These are phyloP conservation scores for Maconellicoccus hirsutus DNA, from an alignment of 1,140 invertebrate species.

Conservation along the genomic window DNA sequence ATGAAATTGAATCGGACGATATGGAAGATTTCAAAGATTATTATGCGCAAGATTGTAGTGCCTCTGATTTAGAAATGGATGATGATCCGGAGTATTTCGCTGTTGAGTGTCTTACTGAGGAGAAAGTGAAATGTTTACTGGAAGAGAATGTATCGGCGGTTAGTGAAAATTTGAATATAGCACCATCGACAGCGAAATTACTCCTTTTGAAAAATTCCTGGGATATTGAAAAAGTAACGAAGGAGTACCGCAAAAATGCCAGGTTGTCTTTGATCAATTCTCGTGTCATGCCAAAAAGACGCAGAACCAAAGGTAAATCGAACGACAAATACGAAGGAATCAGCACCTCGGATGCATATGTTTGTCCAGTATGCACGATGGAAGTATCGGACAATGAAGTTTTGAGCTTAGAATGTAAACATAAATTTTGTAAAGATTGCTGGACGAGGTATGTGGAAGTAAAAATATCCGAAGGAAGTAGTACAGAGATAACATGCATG, in stretches of 20 bases:
- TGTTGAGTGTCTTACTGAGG: constrained; percentile 75
- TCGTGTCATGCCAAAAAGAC: constrained; percentile 55
- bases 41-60: too few relatives aligned
- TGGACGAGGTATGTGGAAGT: constrained; percentile 93
- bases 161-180: too few relatives aligned
- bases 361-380: constrained; percentile 56
- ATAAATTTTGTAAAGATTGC: constrained; percentile 88
- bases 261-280: constrained; percentile 64
- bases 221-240: constrained; percentile 66
- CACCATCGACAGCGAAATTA: too few relatives aligned
- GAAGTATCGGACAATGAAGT: constrained; percentile 45
- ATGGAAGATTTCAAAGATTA: too few relatives aligned
- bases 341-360: constrained; percentile 28
- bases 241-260: constrained; percentile 64
- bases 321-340: background rate
- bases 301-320: constrained; percentile 23
- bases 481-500: constrained; percentile 88
- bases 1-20: too few relatives aligned
- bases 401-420: constrained; percentile 75
- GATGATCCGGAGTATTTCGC: constrained; percentile 83
- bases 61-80: constrained; percentile 36
- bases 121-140: constrained; percentile 82
- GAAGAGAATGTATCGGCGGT: constrained; percentile 91
- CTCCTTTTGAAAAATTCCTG: too few relatives aligned
- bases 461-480: constrained; percentile 79